Conservation (phyloP, 1,140 invertebrate species). For the Protaetia brevitarsis region DNA sequence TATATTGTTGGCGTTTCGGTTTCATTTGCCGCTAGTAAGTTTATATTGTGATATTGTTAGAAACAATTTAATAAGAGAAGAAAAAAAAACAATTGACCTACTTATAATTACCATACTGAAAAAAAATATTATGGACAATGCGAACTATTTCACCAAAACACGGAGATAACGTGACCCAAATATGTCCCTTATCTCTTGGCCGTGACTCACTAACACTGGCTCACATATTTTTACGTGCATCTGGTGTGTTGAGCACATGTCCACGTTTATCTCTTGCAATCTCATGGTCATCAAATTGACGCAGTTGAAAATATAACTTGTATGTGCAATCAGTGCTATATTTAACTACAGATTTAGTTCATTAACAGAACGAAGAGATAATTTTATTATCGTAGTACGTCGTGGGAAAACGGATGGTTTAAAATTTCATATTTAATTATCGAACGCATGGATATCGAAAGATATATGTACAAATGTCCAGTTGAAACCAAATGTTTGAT, state of each 20-base stretch:
- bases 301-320: neutral
- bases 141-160: slow-evolving; percentile 24
- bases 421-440: neutral
- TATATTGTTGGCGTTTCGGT: neutral
- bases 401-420: neutral
- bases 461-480: too few species aligned
- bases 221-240: neutral
- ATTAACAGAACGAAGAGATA: neutral
- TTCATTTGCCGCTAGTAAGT: neutral
- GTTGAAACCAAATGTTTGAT: too few species aligned
- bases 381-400: neutral
- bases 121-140: slow-evolving; percentile 17
- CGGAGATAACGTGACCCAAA: slow-evolving; percentile 25
- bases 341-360: neutral
- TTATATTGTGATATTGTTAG: slow-evolving; percentile 2
- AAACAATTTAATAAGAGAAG: neutral
- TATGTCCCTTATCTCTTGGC: slow-evolving; percentile 22
- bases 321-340: neutral
- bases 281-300: slow-evolving; percentile 8
- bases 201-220: slow-evolving; percentile 26
- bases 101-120: slow-evolving; percentile 5
- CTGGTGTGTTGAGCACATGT: neutral
- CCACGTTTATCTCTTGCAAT: neutral
- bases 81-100: neutral
- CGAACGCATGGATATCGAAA: too few species aligned